phyloP scores from a whole-genome alignment of 1,140 invertebrate species.

The Leptinotarsa undecemlineata region DNA sequence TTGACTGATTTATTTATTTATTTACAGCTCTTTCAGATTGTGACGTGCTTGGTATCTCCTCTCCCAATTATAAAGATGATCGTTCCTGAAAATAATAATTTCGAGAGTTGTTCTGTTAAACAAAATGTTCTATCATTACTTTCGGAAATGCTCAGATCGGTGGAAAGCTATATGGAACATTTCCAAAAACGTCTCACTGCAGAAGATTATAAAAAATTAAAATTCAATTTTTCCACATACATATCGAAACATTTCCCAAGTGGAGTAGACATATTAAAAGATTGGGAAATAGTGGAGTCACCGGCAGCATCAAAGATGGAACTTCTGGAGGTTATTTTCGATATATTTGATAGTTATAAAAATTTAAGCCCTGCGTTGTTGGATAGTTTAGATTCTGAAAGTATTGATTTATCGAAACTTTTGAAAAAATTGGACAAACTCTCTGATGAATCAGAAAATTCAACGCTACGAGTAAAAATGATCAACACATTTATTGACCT shows the following conservation, averaged over 20 bases:
- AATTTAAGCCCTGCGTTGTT: slow-evolving; percentile 61
- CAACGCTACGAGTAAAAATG: slow-evolving; percentile 65
- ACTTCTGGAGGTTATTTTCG: slow-evolving; percentile 58
- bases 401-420: slow-evolving; percentile 56
- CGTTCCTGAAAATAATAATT: slow-evolving; percentile 51
- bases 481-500: slow-evolving; percentile 65
- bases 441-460: slow-evolving; percentile 40
- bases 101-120: slow-evolving; percentile 55
- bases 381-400: slow-evolving; percentile 54
- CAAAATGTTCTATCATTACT: slow-evolving; percentile 58
- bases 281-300: slow-evolving; percentile 56
- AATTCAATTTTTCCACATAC: slow-evolving; percentile 56
- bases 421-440: slow-evolving; percentile 53
- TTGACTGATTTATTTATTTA: slow-evolving; percentile 22
- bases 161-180: slow-evolving; percentile 55
- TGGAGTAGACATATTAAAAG: slow-evolving; percentile 56
- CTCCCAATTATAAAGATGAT: slow-evolving; percentile 58
- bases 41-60: slow-evolving; percentile 58
- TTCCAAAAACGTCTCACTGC: slow-evolving; percentile 44
- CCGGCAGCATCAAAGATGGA: slow-evolving; percentile 38
- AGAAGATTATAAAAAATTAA: slow-evolving; percentile 53
- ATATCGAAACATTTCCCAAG: slow-evolving; percentile 60
- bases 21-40: slow-evolving; percentile 57
- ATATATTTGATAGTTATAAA: slow-evolving; percentile 62
- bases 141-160: slow-evolving; percentile 57